A percentile compares a stretch with the other conserved stretches of the same genome.
Evolutionary conservation across 2,113 vertebrate species (phyloP).

Genomic region (Myrmecobius fasciatus): DNA sequence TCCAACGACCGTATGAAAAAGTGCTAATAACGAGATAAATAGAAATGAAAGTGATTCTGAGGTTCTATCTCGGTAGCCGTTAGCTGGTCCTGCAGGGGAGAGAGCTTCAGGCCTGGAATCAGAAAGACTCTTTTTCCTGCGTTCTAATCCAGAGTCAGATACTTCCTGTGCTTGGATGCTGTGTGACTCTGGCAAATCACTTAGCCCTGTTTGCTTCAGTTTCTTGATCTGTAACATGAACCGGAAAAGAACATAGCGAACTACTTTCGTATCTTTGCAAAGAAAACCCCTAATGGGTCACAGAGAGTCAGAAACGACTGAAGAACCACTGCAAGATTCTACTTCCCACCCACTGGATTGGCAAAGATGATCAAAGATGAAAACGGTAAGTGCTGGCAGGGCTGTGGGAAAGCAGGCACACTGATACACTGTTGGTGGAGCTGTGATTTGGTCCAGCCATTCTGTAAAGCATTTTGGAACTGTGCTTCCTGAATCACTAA

Average conservation of each 20-base stretch:
- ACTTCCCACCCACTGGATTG: background rate
- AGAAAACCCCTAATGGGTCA: background rate
- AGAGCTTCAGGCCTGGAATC: background rate
- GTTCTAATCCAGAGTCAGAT: background rate
- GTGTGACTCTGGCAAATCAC: background rate
- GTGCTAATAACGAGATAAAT: background rate
- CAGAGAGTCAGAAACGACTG: background rate
- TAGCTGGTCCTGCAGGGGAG: background rate
- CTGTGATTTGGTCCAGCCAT: background rate
- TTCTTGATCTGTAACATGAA: background rate
- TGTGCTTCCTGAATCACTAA: background rate
- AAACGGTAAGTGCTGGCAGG: background rate
- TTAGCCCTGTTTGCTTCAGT: background rate
- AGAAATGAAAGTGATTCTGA: background rate
- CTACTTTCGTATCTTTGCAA: background rate
- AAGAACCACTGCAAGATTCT: background rate
- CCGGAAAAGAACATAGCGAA: background rate
- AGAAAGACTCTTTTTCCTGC: background rate
- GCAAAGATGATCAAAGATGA: background rate
- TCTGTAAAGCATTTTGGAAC: background rate
- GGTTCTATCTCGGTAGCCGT: background rate
- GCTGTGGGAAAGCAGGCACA: background rate
- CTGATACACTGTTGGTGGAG: too few relatives aligned
- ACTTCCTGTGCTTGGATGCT: too few relatives aligned
- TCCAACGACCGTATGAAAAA: background rate